Conservation (phyloP, 2,888 invertebrate genomes). For the Acronicta leporina region DNA sequence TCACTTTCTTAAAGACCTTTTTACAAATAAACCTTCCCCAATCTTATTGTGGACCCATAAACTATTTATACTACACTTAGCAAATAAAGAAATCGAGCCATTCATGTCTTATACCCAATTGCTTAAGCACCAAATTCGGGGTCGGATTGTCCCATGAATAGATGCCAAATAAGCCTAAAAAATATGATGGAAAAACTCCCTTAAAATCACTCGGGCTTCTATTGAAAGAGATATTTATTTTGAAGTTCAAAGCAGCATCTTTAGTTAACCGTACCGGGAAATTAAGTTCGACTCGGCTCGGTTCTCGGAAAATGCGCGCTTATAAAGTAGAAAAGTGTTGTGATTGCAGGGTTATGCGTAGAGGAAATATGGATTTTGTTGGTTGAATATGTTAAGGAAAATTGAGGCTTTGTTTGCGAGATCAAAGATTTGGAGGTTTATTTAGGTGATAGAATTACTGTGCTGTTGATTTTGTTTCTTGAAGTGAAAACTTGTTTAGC, state of each 20-base stretch:
- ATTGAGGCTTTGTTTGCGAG: not conserved
- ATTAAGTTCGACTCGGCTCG: slow-evolving; percentile 20
- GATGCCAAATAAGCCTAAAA: slow-evolving; percentile 58
- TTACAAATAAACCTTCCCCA: slow-evolving; percentile 28
- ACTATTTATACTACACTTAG: slow-evolving; percentile 63
- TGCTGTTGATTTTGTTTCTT: too few relatives aligned
- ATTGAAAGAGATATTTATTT: slow-evolving; percentile 58
- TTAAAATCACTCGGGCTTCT: slow-evolving; percentile 54
- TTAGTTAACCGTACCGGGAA: slow-evolving; percentile 23
- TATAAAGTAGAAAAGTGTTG: slow-evolving; percentile 15
- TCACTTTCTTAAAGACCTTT: not conserved
- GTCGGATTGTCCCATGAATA: slow-evolving; percentile 58
- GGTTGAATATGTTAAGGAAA: not conserved
- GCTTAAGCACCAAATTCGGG: slow-evolving; percentile 57
- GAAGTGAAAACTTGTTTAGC: too few relatives aligned
- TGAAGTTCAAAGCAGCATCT: slow-evolving; percentile 37
- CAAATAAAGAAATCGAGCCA: slow-evolving; percentile 64
- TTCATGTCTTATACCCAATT: slow-evolving; percentile 59
- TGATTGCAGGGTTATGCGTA: slow-evolving; percentile 1
- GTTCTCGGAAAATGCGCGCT: slow-evolving; percentile 9
- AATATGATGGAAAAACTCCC: slow-evolving; percentile 58
- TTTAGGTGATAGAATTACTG: not conserved
- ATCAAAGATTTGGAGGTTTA: not conserved
- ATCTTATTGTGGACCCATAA: slow-evolving; percentile 46
- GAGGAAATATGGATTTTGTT: not conserved